Evolutionary conservation across 2,888 invertebrate genomes (phyloP).

Genomic region (Gortyna flavago): DNA sequence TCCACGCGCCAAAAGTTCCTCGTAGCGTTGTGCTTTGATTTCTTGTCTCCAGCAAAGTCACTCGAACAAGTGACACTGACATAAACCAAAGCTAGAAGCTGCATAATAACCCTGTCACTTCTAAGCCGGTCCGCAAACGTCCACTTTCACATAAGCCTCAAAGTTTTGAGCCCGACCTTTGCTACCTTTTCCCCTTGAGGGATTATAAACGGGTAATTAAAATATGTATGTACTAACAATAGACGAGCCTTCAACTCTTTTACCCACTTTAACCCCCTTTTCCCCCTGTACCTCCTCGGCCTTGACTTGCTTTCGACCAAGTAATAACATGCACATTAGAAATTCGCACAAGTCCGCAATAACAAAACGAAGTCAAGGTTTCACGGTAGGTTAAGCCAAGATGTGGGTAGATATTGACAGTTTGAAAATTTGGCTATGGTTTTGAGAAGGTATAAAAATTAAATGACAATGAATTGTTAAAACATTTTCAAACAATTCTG

Average conservation of each 20-base stretch:
- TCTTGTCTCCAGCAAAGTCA: not conserved
- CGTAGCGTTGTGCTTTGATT: not conserved
- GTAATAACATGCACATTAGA: conserved; percentile 54
- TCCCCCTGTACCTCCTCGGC: not conserved
- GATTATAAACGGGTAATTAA: conserved; percentile 55
- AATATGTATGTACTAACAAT: conserved; percentile 51
- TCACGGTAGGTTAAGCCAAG: conserved; percentile 25
- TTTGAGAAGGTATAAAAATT: not conserved
- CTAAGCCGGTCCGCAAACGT: conserved; percentile 40
- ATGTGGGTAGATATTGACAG: conserved; percentile 24
- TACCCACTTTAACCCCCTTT: not conserved
- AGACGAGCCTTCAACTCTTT: conserved; percentile 51
- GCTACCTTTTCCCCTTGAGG: conserved; percentile 43
- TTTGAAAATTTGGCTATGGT: conserved; percentile 11
- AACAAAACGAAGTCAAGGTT: conserved; percentile 54
- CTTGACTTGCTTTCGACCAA: conserved; percentile 49
- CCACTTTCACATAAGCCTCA: conserved; percentile 31
- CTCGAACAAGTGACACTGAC: not conserved
- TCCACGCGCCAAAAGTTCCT: not conserved
- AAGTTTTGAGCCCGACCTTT: conserved; percentile 43
- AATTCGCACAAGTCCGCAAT: conserved; percentile 57
- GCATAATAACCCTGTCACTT: conserved; percentile 37
- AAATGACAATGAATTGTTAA: not conserved
- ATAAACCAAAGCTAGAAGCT: conserved; percentile 27
- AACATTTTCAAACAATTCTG: not conserved